Base-by-base conservation (phyloP, 2,797 vertebrate genomes). In the Melanotaenia boesemani region DNA sequence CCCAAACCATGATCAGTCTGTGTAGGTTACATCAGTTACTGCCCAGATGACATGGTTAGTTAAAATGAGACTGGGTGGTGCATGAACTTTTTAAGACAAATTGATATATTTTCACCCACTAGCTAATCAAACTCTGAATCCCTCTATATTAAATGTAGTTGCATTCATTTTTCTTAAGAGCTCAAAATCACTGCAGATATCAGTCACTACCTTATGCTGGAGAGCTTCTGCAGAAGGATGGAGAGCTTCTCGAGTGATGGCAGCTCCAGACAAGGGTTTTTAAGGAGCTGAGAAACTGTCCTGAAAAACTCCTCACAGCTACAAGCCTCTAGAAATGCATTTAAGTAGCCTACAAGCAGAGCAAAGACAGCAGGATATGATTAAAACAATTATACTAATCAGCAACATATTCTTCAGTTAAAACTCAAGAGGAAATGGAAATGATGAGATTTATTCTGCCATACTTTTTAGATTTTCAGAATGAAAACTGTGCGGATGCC, bases 221-320 rank as follows among this genome's bases (percentile, higher is more conserved):
- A 98, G 81, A 97, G 96, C 55, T 97, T 98, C 90, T 98, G 97
- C 15, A 99, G 94, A 64, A 98, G 89, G 79, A 96, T 94, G 82
- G 95, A 95, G 78, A 97, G 86, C 82, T 98, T 98, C 89, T 98
- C 97, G 50, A 96, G 82, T 39, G 92, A 85, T 0, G 79, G 85
- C 52, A 93, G 83, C 82, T 96, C 95, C 72, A 97, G 86, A 24
- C 93, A 94, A 72, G 95, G 90, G 61, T 91, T 94, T 76, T 88
- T 95, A 65, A 99, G 95, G 59, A 98, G 85, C 54, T 90, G 67
- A 6, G 95, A 95, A 54, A 91, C 92, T 15, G 93, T 92, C 30
- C 20, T 91, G 88, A 98, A 98, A 91, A 97, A 98, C 10, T 91
- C 86, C 44, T 96, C 94, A 0, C 89, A 96, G 90, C 96, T 96